phyloP scores from a whole-genome alignment of 1,140 invertebrate species.

The Drosophila sucinea region DNA sequence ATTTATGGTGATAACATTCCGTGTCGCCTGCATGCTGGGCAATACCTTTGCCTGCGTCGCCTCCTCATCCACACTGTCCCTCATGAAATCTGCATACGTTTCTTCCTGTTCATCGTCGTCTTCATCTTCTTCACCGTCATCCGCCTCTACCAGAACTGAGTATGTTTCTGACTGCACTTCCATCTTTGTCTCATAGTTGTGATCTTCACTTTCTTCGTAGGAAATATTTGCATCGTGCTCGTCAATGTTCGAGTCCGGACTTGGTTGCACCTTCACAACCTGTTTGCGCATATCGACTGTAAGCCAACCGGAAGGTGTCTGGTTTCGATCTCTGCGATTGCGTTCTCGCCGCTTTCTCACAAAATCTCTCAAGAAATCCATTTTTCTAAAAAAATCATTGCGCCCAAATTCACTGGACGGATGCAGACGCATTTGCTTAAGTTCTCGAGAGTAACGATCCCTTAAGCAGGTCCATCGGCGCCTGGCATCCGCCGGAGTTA shows the following conservation, averaged over 20 bases:
- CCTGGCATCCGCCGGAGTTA: conserved; percentile 59
- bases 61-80: conserved; percentile 31
- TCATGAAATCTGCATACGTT: conserved; percentile 57
- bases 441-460: conserved; percentile 71
- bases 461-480: conserved; percentile 73
- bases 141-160: conserved; percentile 64
- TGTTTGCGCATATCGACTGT: conserved; percentile 40
- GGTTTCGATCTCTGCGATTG: conserved; percentile 56
- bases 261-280: conserved; percentile 23
- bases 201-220: conserved; percentile 64
- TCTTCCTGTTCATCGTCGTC: conserved; percentile 36
- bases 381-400: conserved; percentile 73
- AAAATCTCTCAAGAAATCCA: conserved; percentile 75
- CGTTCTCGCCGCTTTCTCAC: conserved; percentile 60
- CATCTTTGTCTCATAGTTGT: conserved; percentile 56
- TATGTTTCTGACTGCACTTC: conserved; percentile 66
- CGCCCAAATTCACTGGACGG: conserved; percentile 65
- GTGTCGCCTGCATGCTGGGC: conserved; percentile 33
- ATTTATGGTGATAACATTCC: conserved; percentile 40
- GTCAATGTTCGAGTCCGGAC: conserved; percentile 46
- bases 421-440: conserved; percentile 70
- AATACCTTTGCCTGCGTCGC: conserved; percentile 40
- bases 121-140: conserved; percentile 50
- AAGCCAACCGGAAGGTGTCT: conserved; percentile 55
- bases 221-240: conserved; percentile 45